Conservation (phyloP, 2,888 invertebrate species). For the Catocala sponsa region DNA sequence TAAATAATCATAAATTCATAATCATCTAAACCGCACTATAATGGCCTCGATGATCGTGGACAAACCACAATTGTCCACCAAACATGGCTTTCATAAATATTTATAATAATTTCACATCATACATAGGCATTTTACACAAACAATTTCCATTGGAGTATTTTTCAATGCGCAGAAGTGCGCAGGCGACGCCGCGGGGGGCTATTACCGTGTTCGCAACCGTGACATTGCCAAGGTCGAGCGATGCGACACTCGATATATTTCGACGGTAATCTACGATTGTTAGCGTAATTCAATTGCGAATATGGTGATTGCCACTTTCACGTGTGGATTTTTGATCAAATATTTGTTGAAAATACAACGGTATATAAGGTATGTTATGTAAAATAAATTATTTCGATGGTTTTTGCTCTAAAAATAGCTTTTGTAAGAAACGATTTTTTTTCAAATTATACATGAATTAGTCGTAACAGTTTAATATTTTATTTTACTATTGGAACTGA, state of each 20-base stretch:
- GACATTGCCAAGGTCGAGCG: slow-evolving; percentile 63
- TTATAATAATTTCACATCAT: slow-evolving; percentile 21
- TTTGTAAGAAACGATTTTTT: too few relatives aligned
- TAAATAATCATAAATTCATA: slow-evolving; percentile 1
- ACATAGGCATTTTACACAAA: slow-evolving; percentile 18
- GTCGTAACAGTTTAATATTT: too few relatives aligned
- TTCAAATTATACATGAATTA: too few relatives aligned
- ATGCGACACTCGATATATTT: slow-evolving; percentile 51
- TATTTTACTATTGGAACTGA: too few relatives aligned
- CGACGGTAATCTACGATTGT: slow-evolving; percentile 41
- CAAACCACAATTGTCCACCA: slow-evolving; percentile 15
- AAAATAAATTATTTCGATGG: too few relatives aligned
- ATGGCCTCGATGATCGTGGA: not conserved
- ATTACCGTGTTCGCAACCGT: slow-evolving; percentile 61
- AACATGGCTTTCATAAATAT: slow-evolving; percentile 8
- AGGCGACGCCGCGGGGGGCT: slow-evolving; percentile 36
- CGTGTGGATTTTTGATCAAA: slow-evolving; percentile 10
- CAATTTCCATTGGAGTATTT: slow-evolving; percentile 34
- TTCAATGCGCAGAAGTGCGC: slow-evolving; percentile 34
- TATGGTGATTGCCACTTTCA: slow-evolving; percentile 43
- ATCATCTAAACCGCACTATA: not conserved
- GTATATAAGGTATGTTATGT: not conserved
- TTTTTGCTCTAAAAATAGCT: too few relatives aligned
- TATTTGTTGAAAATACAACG: too few relatives aligned
- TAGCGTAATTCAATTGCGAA: slow-evolving; percentile 39